Base-by-base conservation (phyloP, 2,797 vertebrate genomes). In the Eulemur coronatus region DNA sequence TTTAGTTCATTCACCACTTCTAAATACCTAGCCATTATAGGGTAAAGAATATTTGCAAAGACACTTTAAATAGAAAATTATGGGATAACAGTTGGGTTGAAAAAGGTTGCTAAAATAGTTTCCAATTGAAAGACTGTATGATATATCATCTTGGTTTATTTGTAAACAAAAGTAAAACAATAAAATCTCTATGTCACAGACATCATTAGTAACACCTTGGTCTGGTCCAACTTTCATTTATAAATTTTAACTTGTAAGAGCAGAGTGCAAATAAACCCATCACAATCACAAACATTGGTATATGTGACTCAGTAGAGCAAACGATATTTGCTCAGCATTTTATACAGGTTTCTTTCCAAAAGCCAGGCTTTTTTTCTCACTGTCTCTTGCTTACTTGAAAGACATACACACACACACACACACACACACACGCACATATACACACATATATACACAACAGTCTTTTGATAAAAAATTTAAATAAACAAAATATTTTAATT, bases 1-100 rank as follows among this genome's bases (percentile, higher is more conserved):
- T 89, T 96, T 94, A 95, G 87, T 84, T 13, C 48, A 69, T 76
- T 97, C 63, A 89, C 86, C 88, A 30, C 50, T 98, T 96, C 73
- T 95, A 76, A 97, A 95, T 91, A 84, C 95, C 22, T 96, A 55
- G 61, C 92, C 55, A 96, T 96, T 94, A 48, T 73, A 95, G 65
- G n/a, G 63, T 24, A 61, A 93, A 48, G 73, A 55, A 59, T 91
- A 95, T 72, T 84, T 35, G 11, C 48, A 94, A 85, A 87, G 0
- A 0, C 1, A 46, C 79, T 97, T 94, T 79, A 91, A 95, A 65
- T 35, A 78, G 35, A 67, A 88, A 92, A 95, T 63, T 48, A 65
- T 4, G 20, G 55, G 8, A n/a, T 18, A 93, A 35, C 18, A 57
- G 26, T n/a, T 81, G 30, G n/a, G 46, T 41, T 88, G 28, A 59